phyloP scores from a whole-genome alignment of 37 sponge, comb jelly and placozoan species.

The Trichoplax adhaerens region DNA sequence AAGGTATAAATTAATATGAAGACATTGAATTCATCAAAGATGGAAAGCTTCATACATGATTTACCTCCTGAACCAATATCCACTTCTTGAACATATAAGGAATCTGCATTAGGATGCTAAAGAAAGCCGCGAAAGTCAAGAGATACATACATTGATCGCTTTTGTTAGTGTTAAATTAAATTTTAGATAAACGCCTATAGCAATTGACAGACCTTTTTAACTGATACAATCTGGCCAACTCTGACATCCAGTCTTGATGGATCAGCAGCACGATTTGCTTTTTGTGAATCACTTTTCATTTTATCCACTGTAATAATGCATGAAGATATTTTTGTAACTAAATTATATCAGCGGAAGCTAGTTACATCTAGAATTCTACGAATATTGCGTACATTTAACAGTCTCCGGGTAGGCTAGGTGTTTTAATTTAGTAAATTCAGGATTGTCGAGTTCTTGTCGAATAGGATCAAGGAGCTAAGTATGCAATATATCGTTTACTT shows the following conservation, averaged over 20 bases:
- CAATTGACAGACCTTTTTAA: slow-evolving; percentile 35
- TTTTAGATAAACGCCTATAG: not conserved
- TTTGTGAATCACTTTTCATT: slow-evolving; percentile 12
- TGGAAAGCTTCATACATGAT: not conserved
- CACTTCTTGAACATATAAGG: slow-evolving; percentile 67
- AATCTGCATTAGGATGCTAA: slow-evolving; percentile 74
- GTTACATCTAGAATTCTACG: too few species aligned
- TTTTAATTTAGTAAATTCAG: slow-evolving; percentile 43
- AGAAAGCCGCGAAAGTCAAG: not conserved
- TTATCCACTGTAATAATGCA: not conserved
- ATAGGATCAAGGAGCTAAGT: slow-evolving; percentile 63
- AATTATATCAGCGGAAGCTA: too few species aligned
- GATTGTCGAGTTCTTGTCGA: slow-evolving; percentile 39
- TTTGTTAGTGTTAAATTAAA: not conserved
- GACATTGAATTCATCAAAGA: not conserved
- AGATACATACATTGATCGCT: slow-evolving; percentile 1
- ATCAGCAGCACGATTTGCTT: slow-evolving; percentile 36
- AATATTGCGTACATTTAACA: not conserved
- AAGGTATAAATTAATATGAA: not conserved
- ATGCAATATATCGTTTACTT: too few species aligned
- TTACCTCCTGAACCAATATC: slow-evolving; percentile 66
- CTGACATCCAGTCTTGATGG: slow-evolving; percentile 65
- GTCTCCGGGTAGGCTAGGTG: slow-evolving; percentile 44
- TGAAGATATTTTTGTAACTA: too few species aligned
- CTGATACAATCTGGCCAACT: slow-evolving; percentile 51